phyloP scores from a whole-genome alignment of 2,888 invertebrate genomes.

The Orthosia gracilis region DNA sequence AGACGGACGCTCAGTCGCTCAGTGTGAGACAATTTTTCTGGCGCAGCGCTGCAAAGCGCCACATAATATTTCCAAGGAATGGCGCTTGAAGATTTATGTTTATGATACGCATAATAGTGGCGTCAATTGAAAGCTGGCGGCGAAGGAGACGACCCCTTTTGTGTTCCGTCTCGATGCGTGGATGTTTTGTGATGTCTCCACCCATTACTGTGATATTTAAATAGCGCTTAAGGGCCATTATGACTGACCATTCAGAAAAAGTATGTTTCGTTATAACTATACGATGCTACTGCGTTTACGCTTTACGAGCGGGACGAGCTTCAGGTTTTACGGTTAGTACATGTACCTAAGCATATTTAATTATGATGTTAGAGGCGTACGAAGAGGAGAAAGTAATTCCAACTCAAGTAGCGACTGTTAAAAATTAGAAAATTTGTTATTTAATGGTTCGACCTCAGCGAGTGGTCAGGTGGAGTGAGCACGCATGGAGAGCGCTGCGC shows the following conservation, averaged over 20 bases:
- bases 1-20: conserved; percentile 59
- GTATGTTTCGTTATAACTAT: conserved; percentile 49
- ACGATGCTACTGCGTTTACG: conserved; percentile 56
- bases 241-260: conserved; percentile 62
- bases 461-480: conserved; percentile 64
- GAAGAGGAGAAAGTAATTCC: conserved; percentile 54
- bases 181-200: conserved; percentile 70
- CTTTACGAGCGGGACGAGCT: conserved; percentile 39
- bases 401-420: conserved; percentile 49
- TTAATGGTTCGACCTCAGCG: conserved; percentile 56
- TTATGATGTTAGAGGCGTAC: conserved; percentile 62
- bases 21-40: conserved; percentile 72
- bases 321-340: conserved; percentile 27
- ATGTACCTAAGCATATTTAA: conserved; percentile 49
- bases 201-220: conserved; percentile 75
- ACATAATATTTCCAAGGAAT: conserved; percentile 75
- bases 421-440: conserved; percentile 63
- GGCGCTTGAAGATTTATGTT: conserved; percentile 78
- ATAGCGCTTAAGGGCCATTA: conserved; percentile 73
- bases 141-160: conserved; percentile 71
- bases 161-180: conserved; percentile 67
- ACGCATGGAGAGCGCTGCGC: conserved; percentile 55
- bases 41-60: conserved; percentile 70
- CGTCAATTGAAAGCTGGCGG: conserved; percentile 77
- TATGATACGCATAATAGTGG: conserved; percentile 79